phyloP scores from a whole-genome alignment of 2,797 vertebrate genomes.

The Arrhamphus sclerolepis region DNA sequence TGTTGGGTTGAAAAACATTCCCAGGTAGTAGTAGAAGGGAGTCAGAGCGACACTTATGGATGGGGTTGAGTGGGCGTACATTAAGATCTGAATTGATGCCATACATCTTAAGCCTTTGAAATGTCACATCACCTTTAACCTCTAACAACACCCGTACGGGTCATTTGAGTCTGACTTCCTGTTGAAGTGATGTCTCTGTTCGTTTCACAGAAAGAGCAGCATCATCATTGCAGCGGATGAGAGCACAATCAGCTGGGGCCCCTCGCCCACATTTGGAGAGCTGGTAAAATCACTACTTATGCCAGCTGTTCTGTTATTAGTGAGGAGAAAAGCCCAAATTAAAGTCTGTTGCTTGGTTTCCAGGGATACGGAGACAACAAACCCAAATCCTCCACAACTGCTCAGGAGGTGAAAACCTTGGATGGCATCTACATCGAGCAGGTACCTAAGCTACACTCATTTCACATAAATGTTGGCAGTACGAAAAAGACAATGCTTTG shows the following conservation, averaged over 20 bases:
- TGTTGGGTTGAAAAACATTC: too few species aligned
- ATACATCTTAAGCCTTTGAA: too few species aligned
- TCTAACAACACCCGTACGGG: too few species aligned
- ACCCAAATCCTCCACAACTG: conserved; percentile 94
- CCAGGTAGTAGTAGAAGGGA: too few species aligned
- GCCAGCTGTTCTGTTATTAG: not conserved
- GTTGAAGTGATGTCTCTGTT: not conserved
- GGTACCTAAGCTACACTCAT: conserved; percentile 68
- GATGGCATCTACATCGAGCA: conserved; percentile 92
- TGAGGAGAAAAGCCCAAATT: not conserved
- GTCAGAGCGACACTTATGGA: too few species aligned
- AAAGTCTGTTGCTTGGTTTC: not conserved
- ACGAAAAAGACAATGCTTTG: too few species aligned
- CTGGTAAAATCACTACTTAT: conserved; percentile 80
- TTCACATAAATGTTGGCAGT: too few species aligned
- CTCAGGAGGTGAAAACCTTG: conserved; percentile 95
- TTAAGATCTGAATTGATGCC: too few species aligned
- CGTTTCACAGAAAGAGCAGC: conserved; percentile 89
- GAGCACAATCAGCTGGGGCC: conserved; percentile 97
- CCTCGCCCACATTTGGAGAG: conserved; percentile 94
- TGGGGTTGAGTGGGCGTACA: too few species aligned
- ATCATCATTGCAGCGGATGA: conserved; percentile 93
- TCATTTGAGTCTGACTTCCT: too few species aligned
- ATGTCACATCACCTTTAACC: too few species aligned
- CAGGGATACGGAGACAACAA: conserved; percentile 97